These are phyloP conservation scores for Pseudomyrmex pallidus DNA, from an alignment of 1,140 invertebrate species.

Conservation along the genomic window DNA sequence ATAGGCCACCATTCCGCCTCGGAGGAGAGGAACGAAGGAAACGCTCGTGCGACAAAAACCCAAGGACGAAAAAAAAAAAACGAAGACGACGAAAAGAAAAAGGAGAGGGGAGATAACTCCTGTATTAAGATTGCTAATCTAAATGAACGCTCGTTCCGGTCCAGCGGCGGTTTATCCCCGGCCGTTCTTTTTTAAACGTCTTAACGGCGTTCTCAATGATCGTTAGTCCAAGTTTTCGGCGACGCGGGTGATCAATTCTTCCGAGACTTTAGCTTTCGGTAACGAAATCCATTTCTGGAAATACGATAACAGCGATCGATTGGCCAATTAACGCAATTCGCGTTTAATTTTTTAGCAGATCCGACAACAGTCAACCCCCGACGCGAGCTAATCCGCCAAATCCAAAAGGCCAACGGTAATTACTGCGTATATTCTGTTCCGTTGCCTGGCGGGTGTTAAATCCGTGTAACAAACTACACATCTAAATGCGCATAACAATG, in stretches of 20 bases:
- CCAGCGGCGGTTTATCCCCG: slow-evolving; percentile 65
- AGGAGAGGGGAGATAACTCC: slow-evolving; percentile 64
- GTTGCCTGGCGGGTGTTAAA: slow-evolving; percentile 39
- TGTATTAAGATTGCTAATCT: slow-evolving; percentile 77
- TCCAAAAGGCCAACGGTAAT: slow-evolving; percentile 59
- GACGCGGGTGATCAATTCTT: slow-evolving; percentile 11
- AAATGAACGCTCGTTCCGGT: slow-evolving; percentile 76
- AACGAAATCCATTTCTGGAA: slow-evolving; percentile 10
- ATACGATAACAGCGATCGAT: slow-evolving; percentile 1
- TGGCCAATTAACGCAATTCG: slow-evolving; percentile 68
- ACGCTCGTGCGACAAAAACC: slow-evolving; percentile 63
- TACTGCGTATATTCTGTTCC: slow-evolving; percentile 39
- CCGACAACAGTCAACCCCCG: slow-evolving; percentile 28
- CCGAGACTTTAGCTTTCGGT: neutral
- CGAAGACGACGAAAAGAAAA: slow-evolving; percentile 29
- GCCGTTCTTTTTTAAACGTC: slow-evolving; percentile 61
- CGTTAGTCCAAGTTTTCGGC: slow-evolving; percentile 45
- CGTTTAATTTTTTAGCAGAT: slow-evolving; percentile 63
- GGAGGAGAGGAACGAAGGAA: slow-evolving; percentile 60
- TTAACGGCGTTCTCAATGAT: slow-evolving; percentile 65
- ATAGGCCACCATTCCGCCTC: slow-evolving; percentile 66
- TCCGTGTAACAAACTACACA: slow-evolving; percentile 40
- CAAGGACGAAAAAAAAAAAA: slow-evolving; percentile 53
- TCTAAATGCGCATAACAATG: neutral
- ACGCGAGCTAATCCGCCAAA: slow-evolving; percentile 62